Evolutionary conservation across 2,113 vertebrate genomes (phyloP).

Genomic region (Mus spicilegus): DNA sequence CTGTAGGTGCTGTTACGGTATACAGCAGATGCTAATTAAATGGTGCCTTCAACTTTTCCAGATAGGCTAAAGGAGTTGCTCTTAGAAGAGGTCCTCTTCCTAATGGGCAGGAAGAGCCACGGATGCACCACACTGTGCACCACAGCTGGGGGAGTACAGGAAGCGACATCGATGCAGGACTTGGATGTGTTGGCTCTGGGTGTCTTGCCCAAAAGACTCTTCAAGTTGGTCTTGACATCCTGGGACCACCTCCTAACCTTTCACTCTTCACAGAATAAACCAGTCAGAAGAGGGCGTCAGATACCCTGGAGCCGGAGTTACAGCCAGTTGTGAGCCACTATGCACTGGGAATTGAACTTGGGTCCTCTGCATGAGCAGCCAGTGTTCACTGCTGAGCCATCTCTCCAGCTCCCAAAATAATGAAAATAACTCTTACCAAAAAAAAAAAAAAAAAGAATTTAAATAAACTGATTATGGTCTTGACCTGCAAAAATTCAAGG

Average conservation of each 20-base stretch:
- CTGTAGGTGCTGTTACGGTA: background rate
- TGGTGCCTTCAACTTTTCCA: background rate
- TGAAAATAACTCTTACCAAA: background rate
- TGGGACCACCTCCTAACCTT: background rate
- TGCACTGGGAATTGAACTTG: background rate
- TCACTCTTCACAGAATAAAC: slow-evolving; percentile 3
- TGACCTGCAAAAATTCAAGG: background rate
- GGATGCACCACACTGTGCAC: background rate
- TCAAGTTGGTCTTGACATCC: background rate
- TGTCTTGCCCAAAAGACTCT: background rate
- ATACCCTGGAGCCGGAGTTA: background rate
- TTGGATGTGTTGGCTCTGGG: background rate
- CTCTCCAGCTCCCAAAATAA: background rate
- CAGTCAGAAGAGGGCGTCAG: background rate
- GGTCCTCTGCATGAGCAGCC: background rate
- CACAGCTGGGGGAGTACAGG: no score
- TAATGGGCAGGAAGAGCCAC: background rate
- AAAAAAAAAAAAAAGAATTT: background rate
- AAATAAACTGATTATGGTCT: background rate
- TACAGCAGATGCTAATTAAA: background rate
- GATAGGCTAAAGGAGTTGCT: background rate
- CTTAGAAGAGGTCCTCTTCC: background rate
- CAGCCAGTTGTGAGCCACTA: background rate
- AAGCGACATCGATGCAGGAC: background rate
- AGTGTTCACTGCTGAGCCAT: background rate